Evolutionary conservation across 2,797 vertebrate genomes (phyloP), one percentile per base, ranked within the genome.

Genomic region (Phaenicophaeus curvirostris): DNA sequence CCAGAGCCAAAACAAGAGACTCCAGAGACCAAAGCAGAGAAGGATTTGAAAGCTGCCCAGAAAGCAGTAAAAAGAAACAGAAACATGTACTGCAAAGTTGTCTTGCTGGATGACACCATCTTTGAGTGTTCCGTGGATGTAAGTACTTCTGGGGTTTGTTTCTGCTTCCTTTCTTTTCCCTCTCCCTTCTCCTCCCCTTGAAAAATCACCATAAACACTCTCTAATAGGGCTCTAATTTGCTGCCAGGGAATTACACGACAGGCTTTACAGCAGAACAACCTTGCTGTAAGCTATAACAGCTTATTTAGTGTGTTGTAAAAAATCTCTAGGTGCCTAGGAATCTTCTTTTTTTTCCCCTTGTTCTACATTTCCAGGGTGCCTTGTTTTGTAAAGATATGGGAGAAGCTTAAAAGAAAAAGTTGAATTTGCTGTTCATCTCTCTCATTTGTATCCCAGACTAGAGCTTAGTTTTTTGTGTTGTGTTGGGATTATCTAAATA

Each of bases 101-200:
- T 98, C n/a, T 97, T 99, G 96, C 97, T 99, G 96, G 99, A 99
- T 90, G 98, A 99, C 88, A 97, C 98, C 62, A 92, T 98, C n/a
- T 99, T 98, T 42, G 98, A 99, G 95, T 99, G 99, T 95, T 97
- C 99, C n/a, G 89, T 99, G 94, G 99, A 99, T 76, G 99, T 99
- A 97, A 98, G 98, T 96, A 17, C 31, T 39, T 87, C 3, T 18
- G 41, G 46, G 24, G 6, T 42, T 95, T 73, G 80, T 15, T 95
- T 78, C 54, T 93, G n/a, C 59, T 35, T 50, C 19, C 23, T 8
- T 9, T 80, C 35, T 71, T 59, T 77, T 62, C 72, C 39, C 14
- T 87, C 23, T 59, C 37, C n/a, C 24, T 87, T 89, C 65, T 80
- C 23, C 53, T 82, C 41, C 35, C 59, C 68, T 74, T 69, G 53